Conservation (phyloP, 2,888 invertebrate species). For the Heteromyza rotundicornis region DNA sequence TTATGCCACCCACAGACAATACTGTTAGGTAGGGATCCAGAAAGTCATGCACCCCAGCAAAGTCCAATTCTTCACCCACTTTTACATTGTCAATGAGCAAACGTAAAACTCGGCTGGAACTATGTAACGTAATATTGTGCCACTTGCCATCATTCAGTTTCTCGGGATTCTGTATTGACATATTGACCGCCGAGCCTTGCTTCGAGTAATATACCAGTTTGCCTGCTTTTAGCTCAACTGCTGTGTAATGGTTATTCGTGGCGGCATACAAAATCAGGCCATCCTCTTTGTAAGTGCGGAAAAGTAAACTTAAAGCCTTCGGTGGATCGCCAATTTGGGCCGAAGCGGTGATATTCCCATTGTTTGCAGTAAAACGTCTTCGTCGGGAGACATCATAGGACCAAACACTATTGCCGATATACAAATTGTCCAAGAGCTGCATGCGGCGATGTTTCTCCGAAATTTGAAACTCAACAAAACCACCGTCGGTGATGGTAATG, state of each 20-base stretch:
- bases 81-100: conserved; percentile 74
- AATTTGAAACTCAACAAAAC: conserved; percentile 78
- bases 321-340: conserved; percentile 64
- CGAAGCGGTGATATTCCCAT: conserved; percentile 55
- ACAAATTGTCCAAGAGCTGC: conserved; percentile 82
- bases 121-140: conserved; percentile 84
- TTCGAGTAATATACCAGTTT: conserved; percentile 81
- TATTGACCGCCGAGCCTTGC: conserved; percentile 79
- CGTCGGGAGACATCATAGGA: conserved; percentile 52
- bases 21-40: conserved; percentile 87
- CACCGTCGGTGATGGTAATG: conserved; percentile 78
- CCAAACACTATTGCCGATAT: conserved; percentile 77
- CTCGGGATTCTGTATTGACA: conserved; percentile 73
- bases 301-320: conserved; percentile 79
- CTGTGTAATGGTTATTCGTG: conserved; percentile 85
- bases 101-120: conserved; percentile 74
- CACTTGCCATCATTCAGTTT: conserved; percentile 81
- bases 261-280: conserved; percentile 87
- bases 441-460: conserved; percentile 86
- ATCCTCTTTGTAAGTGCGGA: conserved; percentile 78
- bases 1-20: conserved; percentile 77
- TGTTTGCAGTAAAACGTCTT: conserved; percentile 58
- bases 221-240: conserved; percentile 78
- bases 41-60: conserved; percentile 88
- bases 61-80: conserved; percentile 84